Evolutionary conservation across 1,140 invertebrate species (phyloP).

Genomic region (Eumaeus atala): DNA sequence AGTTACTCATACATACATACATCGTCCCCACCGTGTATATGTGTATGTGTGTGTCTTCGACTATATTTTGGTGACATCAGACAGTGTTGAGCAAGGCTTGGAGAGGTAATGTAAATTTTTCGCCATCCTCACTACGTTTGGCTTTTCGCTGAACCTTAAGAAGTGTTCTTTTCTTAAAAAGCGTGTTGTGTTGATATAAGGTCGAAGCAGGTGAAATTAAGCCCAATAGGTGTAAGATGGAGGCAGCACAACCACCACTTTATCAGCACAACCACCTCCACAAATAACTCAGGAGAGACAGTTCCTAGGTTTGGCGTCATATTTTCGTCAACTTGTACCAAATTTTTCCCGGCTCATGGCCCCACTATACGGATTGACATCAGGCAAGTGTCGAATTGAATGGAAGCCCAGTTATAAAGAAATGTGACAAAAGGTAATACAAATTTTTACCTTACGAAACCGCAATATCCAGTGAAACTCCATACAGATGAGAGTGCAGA

Average conservation of each 20-base stretch:
- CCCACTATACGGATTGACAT: too few relatives aligned
- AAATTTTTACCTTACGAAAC: not conserved
- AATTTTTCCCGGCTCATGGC: too few relatives aligned
- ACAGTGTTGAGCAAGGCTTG: constrained; percentile 12
- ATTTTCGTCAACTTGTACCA: too few relatives aligned
- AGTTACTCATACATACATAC: too few relatives aligned
- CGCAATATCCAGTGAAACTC: too few relatives aligned
- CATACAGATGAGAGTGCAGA: not conserved
- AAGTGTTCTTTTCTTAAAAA: constrained; percentile 22
- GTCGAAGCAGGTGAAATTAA: constrained; percentile 9
- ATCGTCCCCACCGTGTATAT: too few relatives aligned
- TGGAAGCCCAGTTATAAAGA: too few relatives aligned
- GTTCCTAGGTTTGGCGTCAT: too few relatives aligned
- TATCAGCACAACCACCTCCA: not conserved
- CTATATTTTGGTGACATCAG: too few relatives aligned
- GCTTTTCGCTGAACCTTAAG: constrained; percentile 20
- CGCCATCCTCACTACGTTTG: constrained; percentile 13
- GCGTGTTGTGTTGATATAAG: constrained; percentile 9
- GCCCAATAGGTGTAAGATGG: constrained; percentile 15
- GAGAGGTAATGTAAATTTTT: constrained; percentile 13
- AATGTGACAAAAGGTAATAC: not conserved
- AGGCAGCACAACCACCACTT: constrained; percentile 9
- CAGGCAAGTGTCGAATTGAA: too few relatives aligned
- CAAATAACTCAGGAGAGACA: too few relatives aligned
- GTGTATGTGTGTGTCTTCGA: too few relatives aligned